Conservation (phyloP, 2,113 vertebrate species). For the Thalassarche chlororhynchos region DNA sequence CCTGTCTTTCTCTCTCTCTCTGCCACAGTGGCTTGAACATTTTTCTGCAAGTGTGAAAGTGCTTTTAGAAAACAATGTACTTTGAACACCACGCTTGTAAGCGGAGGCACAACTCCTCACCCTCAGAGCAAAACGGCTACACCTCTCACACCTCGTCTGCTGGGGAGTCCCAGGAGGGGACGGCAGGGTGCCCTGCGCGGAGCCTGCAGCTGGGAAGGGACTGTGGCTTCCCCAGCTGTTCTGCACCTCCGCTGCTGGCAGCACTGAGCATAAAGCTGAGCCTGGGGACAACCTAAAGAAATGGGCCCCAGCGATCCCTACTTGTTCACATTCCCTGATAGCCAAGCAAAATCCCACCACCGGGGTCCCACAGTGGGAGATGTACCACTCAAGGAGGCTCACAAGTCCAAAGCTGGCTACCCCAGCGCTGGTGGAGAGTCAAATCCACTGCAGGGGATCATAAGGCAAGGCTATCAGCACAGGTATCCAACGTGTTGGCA, state of each 20-base stretch:
- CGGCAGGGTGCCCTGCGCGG: fast-evolving
- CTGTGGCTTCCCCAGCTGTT: not conserved
- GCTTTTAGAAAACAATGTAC: not conserved
- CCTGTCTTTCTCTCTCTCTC: not conserved
- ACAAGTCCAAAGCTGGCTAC: not conserved
- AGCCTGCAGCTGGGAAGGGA: not conserved
- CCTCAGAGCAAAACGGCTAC: not conserved
- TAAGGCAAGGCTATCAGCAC: not conserved
- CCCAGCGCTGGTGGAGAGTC: not conserved
- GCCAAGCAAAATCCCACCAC: not conserved
- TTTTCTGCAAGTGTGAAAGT: not conserved
- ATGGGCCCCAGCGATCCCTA: fast-evolving
- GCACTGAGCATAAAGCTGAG: not conserved
- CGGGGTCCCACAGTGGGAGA: not conserved
- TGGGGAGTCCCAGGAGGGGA: not conserved
- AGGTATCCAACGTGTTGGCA: not conserved
- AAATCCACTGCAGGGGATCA: not conserved
- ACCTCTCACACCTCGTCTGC: not conserved
- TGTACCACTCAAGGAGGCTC: not conserved
- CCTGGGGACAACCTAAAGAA: not conserved
- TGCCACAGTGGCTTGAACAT: not conserved
- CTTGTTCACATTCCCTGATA: not conserved
- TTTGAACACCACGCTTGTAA: fast-evolving
- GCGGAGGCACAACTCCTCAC: not conserved
- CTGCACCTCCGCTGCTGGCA: not conserved